phyloP scores from a whole-genome alignment of 2,888 invertebrate genomes.

The Clivina fossor region DNA sequence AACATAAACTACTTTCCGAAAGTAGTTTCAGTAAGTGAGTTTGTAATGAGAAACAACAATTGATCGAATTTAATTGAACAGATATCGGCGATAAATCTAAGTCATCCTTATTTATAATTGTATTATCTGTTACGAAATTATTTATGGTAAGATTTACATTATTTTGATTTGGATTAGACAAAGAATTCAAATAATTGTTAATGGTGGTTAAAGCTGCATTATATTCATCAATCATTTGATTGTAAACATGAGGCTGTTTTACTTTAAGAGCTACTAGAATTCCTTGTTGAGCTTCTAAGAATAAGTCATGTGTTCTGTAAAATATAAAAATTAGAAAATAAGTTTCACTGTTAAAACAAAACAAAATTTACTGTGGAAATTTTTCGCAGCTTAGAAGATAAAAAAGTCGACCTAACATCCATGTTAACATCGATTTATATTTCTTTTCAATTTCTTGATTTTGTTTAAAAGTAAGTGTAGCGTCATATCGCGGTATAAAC shows the following conservation, averaged over 20 bases:
- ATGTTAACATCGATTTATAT: constrained; percentile 61
- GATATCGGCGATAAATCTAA: constrained; percentile 46
- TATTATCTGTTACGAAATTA: constrained; percentile 55
- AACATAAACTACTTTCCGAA: constrained; percentile 41
- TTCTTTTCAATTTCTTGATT: constrained; percentile 51
- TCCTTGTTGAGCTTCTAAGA: constrained; percentile 60
- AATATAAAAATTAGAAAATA: constrained; percentile 35
- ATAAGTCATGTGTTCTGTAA: constrained; percentile 57
- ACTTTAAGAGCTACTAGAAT: constrained; percentile 58
- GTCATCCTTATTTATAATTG: constrained; percentile 45
- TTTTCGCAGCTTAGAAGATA: constrained; percentile 62
- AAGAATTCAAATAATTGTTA: constrained; percentile 50
- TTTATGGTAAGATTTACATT: constrained; percentile 48
- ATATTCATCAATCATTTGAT: constrained; percentile 57
- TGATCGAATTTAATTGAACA: constrained; percentile 43
- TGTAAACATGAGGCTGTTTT: constrained; percentile 57
- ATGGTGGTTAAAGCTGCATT: constrained; percentile 52
- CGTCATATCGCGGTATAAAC: constrained; percentile 56
- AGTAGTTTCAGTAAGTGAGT: constrained; percentile 45
- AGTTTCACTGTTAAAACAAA: constrained; percentile 19
- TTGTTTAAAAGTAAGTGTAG: constrained; percentile 54
- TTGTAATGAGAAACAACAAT: constrained; percentile 43
- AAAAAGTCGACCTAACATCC: constrained; percentile 69
- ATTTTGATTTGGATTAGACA: constrained; percentile 42
- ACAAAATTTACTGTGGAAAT: constrained; percentile 52